Evolutionary conservation across 2,888 invertebrate species (phyloP).

Genomic region (Hypolimnas misippus): DNA sequence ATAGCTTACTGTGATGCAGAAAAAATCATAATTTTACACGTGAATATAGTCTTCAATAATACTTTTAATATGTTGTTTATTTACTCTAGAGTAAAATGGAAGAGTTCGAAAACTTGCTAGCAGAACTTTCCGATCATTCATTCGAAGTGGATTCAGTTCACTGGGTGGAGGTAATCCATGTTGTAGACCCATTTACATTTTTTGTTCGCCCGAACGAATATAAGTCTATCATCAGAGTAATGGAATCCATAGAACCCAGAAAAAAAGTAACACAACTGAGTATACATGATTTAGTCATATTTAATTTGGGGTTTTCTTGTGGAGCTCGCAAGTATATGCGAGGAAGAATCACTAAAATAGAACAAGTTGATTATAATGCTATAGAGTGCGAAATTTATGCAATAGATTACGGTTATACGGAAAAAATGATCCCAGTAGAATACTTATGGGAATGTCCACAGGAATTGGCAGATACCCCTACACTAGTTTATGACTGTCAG

Average conservation of each 20-base stretch:
- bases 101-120: conserved; percentile 24
- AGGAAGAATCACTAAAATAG: conserved; percentile 36
- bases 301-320: conserved; percentile 12
- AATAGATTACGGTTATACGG: conserved; percentile 50
- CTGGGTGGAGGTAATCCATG: conserved; percentile 48
- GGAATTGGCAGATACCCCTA: conserved; percentile 37
- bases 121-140: conserved; percentile 20
- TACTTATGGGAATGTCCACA: conserved; percentile 35
- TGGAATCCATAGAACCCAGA: conserved; percentile 15
- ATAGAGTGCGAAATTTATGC: conserved; percentile 47
- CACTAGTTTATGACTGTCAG: conserved; percentile 47
- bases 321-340: conserved; percentile 24
- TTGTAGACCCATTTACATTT: conserved; percentile 47
- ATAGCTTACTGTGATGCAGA: background rate
- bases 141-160: conserved; percentile 30
- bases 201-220: conserved; percentile 44
- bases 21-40: background rate
- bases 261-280: conserved; percentile 1
- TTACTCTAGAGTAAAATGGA: conserved; percentile 30
- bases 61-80: conserved; percentile 15
- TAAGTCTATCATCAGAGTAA: conserved; percentile 8
- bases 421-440: conserved; percentile 43
- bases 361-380: conserved; percentile 24
- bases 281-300: conserved; percentile 25
- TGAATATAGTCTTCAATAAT: background rate